A percentile compares a stretch with the other conserved stretches of the same genome.
These are phyloP conservation scores for Dicrostonyx torquatus DNA, from an alignment of 2,797 vertebrate genomes.

Conservation along the genomic window DNA sequence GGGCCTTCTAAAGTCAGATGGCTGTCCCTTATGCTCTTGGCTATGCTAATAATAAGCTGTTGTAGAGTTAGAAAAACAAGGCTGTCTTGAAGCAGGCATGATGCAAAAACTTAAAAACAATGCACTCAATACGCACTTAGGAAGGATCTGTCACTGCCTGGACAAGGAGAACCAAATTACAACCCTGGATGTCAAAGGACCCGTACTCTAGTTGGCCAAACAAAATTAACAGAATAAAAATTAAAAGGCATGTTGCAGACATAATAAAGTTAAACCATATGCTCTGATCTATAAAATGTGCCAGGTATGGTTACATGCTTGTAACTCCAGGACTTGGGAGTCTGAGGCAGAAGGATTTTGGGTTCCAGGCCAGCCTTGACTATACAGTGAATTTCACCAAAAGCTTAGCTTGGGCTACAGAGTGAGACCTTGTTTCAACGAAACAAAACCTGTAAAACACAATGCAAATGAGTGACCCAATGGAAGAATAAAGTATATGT, in stretches of 20 bases:
- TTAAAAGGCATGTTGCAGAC: not conserved
- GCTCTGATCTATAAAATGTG: not conserved
- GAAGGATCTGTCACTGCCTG: not conserved
- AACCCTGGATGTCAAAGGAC: not conserved
- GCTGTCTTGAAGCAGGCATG: not conserved
- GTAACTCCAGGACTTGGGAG: not conserved
- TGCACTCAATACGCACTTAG: not conserved
- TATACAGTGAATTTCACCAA: not conserved
- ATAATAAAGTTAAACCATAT: not conserved
- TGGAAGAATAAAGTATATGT: not conserved
- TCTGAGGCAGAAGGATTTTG: not conserved
- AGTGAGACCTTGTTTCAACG: not conserved
- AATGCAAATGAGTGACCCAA: not conserved
- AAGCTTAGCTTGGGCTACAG: not conserved
- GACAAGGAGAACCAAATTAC: not conserved
- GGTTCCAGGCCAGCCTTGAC: not conserved
- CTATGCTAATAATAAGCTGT: not conserved
- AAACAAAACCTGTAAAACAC: not conserved
- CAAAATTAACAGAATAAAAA: not conserved
- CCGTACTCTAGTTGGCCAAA: not conserved
- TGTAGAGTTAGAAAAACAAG: not conserved
- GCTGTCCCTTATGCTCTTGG: not conserved
- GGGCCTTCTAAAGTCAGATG: not conserved
- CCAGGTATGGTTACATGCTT: not conserved
- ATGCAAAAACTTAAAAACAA: not conserved